Evolutionary conservation across 2,888 invertebrate species (phyloP).

Genomic region (Aproaerema taeniolella): DNA sequence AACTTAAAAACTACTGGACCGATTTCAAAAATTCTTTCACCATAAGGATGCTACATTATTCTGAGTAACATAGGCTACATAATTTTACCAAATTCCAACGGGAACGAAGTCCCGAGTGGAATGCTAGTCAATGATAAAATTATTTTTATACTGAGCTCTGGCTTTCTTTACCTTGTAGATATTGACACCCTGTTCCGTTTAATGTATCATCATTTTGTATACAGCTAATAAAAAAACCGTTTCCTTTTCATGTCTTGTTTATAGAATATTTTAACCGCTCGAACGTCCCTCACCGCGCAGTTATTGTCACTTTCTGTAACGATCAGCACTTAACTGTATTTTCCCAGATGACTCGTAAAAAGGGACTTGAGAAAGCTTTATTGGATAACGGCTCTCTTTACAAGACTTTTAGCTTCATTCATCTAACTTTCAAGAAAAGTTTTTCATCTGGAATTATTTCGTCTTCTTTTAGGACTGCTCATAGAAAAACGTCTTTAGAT

Average conservation of each 20-base stretch:
- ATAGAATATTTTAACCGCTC: background rate
- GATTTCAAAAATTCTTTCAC: no score
- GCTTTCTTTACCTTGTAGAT: no score
- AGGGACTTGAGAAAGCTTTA: slow-evolving; percentile 51
- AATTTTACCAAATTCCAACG: no score
- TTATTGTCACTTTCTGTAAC: slow-evolving; percentile 19
- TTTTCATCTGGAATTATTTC: slow-evolving; percentile 25
- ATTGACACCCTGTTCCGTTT: no score
- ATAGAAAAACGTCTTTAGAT: no score
- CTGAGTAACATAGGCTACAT: no score
- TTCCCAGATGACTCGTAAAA: slow-evolving; percentile 40
- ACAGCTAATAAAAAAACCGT: background rate
- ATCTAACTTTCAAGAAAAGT: slow-evolving; percentile 35
- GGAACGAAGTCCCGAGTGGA: no score
- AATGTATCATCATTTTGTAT: slow-evolving; percentile 6
- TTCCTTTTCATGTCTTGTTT: background rate
- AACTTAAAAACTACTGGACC: no score
- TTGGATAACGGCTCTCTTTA: slow-evolving; percentile 44
- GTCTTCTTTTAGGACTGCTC: slow-evolving; percentile 1
- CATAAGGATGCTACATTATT: no score
- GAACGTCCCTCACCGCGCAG: background rate
- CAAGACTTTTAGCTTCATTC: slow-evolving; percentile 45
- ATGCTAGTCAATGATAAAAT: no score
- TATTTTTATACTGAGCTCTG: no score
- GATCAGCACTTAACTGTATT: slow-evolving; percentile 30